Conservation (phyloP, 2,113 vertebrate genomes). For the Rhinolophus ferrumequinum region DNA sequence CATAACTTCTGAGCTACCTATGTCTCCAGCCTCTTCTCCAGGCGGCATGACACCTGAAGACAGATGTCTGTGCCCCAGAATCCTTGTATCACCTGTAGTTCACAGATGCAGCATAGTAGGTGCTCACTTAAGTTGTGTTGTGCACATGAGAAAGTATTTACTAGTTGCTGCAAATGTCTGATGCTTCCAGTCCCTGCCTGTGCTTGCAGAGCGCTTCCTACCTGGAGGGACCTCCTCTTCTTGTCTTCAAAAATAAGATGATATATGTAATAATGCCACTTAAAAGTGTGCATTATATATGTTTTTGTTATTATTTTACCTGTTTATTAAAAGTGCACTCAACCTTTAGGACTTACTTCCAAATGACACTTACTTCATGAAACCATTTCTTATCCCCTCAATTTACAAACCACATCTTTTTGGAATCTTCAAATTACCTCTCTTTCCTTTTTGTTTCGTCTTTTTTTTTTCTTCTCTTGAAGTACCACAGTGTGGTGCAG, state of each 20-base stretch:
- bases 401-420: conserved; percentile 4
- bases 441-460: background rate
- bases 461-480: background rate
- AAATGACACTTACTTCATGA: background rate
- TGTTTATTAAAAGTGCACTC: background rate
- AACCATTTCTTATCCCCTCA: background rate
- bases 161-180: background rate
- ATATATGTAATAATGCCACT: background rate
- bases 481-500: background rate
- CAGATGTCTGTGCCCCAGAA: background rate
- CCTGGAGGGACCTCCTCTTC: background rate
- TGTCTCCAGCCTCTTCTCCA: background rate
- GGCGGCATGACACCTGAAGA: background rate
- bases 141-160: background rate
- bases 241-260: background rate
- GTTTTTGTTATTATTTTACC: background rate
- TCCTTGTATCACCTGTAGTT: background rate
- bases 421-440: background rate
- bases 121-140: background rate
- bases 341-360: background rate
- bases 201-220: background rate
- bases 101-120: background rate
- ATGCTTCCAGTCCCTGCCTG: background rate
- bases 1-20: too few species aligned
- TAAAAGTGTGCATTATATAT: background rate